Conservation (phyloP, 2,113 vertebrate species). For the Ailurus styani region DNA sequence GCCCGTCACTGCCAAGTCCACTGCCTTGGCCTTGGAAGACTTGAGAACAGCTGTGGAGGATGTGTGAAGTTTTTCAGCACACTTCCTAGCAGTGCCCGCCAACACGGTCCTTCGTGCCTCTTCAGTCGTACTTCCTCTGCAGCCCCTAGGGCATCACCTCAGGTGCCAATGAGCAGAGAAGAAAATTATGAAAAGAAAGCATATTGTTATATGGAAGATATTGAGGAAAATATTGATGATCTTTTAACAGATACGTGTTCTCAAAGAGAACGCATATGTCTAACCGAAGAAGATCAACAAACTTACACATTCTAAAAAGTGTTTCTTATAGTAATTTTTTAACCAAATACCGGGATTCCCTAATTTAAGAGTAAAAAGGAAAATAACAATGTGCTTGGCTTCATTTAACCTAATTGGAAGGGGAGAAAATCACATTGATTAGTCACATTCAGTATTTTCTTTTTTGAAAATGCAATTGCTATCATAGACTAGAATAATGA, state of each 20-base stretch:
- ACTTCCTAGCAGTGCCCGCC: neutral
- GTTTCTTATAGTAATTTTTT: neutral
- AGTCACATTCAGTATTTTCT: neutral
- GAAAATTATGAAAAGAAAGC: neutral
- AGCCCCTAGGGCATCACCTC: neutral
- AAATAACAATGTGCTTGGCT: neutral
- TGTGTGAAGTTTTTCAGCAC: fast-evolving
- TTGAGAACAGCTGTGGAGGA: neutral
- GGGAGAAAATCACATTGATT: neutral
- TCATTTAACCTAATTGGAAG: neutral
- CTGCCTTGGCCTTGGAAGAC: neutral
- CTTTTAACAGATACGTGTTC: neutral
- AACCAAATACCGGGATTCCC: neutral
- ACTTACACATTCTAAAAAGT: neutral
- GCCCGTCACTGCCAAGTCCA: too few relatives aligned
- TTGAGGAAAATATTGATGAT: neutral
- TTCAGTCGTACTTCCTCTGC: neutral
- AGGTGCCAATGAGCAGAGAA: neutral
- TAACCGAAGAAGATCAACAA: neutral
- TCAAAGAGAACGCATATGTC: neutral
- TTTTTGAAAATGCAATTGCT: neutral
- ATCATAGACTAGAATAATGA: neutral
- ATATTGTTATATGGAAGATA: neutral
- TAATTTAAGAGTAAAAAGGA: neutral
- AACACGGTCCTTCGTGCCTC: neutral